Percentiles rank a stretch among this genome's conserved stretches.
Evolutionary conservation across 2,113 vertebrate species (phyloP).

Genomic region (Odocoileus hemionus): DNA sequence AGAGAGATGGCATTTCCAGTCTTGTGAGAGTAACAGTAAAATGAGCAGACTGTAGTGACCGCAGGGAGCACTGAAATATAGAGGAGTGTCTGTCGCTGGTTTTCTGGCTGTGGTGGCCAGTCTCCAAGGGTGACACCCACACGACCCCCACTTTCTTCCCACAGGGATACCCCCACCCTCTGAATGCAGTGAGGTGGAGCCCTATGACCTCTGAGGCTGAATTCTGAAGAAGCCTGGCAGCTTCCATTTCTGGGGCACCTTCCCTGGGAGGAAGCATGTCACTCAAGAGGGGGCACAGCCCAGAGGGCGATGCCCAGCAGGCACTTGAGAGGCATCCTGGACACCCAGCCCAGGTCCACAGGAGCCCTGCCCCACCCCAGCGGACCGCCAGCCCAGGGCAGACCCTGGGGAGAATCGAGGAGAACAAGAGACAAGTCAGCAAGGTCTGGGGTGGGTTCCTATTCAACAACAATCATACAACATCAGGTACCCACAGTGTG

Average conservation of each 20-base stretch:
- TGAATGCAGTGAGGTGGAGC: rapidly evolving
- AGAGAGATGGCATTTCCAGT: neutral
- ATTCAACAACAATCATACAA: neutral
- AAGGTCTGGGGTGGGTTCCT: neutral
- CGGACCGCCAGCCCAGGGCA: neutral
- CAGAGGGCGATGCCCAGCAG: neutral
- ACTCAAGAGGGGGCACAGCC: neutral
- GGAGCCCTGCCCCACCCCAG: neutral
- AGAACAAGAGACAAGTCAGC: neutral
- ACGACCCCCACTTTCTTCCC: rapidly evolving
- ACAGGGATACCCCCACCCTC: too few species aligned
- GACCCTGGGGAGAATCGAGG: neutral
- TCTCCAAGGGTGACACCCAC: neutral
- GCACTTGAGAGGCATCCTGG: neutral
- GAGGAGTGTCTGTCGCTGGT: neutral
- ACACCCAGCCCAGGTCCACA: rapidly evolving
- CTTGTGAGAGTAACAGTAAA: neutral
- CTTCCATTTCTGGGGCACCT: neutral
- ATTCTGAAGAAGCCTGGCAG: neutral
- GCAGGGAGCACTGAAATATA: neutral
- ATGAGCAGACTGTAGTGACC: neutral
- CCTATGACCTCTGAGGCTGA: neutral
- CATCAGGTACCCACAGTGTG: neutral
- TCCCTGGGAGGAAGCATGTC: neutral
- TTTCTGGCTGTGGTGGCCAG: neutral